Evolutionary conservation across 2,113 vertebrate genomes (phyloP), one percentile per base, ranked within the genome.

Genomic region (Coracopsis vasa): DNA sequence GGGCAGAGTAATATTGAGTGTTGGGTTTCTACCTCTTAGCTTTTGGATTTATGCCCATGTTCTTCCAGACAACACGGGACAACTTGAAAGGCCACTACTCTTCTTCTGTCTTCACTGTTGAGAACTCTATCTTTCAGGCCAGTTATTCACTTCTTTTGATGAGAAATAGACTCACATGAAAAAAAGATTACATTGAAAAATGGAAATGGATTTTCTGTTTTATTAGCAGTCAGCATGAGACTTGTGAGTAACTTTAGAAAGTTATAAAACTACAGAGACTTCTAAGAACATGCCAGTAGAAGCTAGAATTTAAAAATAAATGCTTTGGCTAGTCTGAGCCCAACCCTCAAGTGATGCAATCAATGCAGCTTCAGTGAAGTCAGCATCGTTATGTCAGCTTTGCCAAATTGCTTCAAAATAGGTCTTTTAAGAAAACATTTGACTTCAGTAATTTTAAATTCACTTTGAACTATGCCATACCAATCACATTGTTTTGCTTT

Each of bases 151-250:
- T 84, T 45, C 86, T 94, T 94, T 92, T 91, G 80, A 93, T 93
- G 86, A 96, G 94, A 95, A 96, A 93, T 64, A 91, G 58, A 94
- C 91, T 94, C 62, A 14, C 88, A 96, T 95, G 82, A 96, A 97
- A 97, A 94, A 95, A 95, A 95, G 91, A 96, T 96, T 94, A 94
- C 80, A 91, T 70, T 94, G 91, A 92, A 94, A 94, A 96, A 94
- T 91, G 83, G 88, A 95, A 94, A 87, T 58, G 44, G 73, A 79
- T 89, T 86, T 95, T 92, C 90, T 93, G 64, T 80, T 96, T 80
- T 92, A 96, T 92, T 96, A 94, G 75, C 69, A 97, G 80, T 53
- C 80, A 87, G 83, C 72, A 42, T 88, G 80, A 82, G 83, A 78
- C 91, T 96, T 94, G 88, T 66, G 74, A 94, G 71, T 74, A 95